Evolutionary conservation across 2,113 vertebrate genomes (phyloP).

Genomic region (Melospiza georgiana): DNA sequence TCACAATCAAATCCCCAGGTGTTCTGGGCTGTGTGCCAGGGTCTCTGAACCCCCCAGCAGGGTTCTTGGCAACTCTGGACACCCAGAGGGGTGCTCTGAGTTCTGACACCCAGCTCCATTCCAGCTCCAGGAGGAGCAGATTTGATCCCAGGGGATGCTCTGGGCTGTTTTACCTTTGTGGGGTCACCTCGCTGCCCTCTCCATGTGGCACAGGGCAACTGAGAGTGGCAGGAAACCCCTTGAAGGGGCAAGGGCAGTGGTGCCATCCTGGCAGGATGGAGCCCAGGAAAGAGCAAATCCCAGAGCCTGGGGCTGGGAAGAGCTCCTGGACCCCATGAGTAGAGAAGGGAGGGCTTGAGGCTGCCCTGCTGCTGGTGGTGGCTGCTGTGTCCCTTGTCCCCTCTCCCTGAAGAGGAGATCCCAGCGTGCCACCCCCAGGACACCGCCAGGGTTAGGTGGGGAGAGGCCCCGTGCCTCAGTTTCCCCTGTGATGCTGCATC

Average conservation of each 20-base stretch:
- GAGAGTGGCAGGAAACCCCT: fast-evolving
- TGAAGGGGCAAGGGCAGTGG: fast-evolving
- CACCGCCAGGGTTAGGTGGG: background rate
- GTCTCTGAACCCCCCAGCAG: no score
- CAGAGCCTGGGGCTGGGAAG: fast-evolving
- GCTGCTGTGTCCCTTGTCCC: background rate
- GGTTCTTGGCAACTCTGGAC: no score
- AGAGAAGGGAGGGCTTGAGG: background rate
- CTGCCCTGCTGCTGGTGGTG: fast-evolving
- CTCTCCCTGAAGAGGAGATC: background rate
- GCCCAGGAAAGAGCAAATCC: background rate
- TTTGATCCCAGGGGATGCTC: fast-evolving
- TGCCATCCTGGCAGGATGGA: fast-evolving
- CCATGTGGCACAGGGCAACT: fast-evolving
- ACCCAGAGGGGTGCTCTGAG: no score
- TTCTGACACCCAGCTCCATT: background rate
- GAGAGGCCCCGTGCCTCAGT: background rate
- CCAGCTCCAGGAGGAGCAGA: background rate
- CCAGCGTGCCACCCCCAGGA: background rate
- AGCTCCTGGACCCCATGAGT: fast-evolving
- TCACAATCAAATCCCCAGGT: no score
- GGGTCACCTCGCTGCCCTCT: background rate
- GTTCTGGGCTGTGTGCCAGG: no score
- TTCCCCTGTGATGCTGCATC: background rate
- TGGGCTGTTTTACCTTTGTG: fast-evolving